Evolutionary conservation across 2,113 vertebrate genomes (phyloP).

Genomic region (Halcyon senegalensis): DNA sequence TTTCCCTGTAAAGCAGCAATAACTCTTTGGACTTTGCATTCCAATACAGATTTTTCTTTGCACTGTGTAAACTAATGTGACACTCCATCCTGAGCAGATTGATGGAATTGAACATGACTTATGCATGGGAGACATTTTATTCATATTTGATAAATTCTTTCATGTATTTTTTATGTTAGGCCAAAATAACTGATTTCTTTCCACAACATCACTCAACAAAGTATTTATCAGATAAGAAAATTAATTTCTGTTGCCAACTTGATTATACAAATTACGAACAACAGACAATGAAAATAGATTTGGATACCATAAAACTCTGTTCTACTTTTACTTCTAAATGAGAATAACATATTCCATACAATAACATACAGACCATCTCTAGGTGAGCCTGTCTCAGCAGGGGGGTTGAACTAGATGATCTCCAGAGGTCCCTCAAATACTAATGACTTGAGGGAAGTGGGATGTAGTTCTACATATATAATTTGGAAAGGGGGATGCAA

Average conservation of each 20-base stretch:
- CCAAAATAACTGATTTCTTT: background rate
- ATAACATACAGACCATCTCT: too few species aligned
- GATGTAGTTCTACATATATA: background rate
- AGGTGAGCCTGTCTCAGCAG: too few species aligned
- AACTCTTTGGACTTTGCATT: background rate
- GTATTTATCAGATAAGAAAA: background rate
- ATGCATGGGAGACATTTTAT: background rate
- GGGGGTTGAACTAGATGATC: too few species aligned
- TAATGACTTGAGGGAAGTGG: background rate
- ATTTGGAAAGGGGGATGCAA: background rate
- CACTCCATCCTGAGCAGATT: background rate
- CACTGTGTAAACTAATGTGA: background rate
- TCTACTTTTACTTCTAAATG: background rate
- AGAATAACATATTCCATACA: background rate
- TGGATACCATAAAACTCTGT: background rate
- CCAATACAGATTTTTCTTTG: background rate
- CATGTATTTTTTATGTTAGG: background rate
- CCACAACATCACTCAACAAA: background rate
- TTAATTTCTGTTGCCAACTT: background rate
- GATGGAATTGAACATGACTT: background rate
- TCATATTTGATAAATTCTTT: background rate
- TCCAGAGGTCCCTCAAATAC: background rate
- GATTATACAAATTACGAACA: background rate
- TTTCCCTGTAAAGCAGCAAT: background rate
- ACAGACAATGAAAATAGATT: background rate